Evolutionary conservation across 2,113 vertebrate species (phyloP), one percentile per base, ranked within the genome.

Genomic region (Uria lomvia): DNA sequence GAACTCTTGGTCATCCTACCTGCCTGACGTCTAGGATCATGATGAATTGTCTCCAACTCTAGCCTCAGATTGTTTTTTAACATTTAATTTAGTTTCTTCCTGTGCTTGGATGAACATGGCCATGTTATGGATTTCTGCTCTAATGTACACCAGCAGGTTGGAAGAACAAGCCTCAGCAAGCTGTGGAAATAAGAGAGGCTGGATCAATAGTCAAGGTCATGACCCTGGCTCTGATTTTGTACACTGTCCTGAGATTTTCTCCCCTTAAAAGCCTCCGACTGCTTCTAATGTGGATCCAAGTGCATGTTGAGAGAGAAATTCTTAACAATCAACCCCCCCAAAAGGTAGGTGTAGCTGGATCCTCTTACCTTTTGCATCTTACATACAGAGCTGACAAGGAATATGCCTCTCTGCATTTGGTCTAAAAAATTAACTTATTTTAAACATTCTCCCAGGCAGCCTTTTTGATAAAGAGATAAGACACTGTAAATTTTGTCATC

Each of bases 41-140:
- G 99, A 99, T 99, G 99, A 99, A 99, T 99, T 98, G 98, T 99
- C 98, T 98, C 98, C 98, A 99, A 98, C 98, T 98, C 98, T 97
- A 98, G 98, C 97, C 98, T 98, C 98, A 99, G 99, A 99, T 99
- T 99, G 99, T 99, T 99, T 99, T 99, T 99, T 99, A 99, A 99
- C 99, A 99, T 99, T 99, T 99, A 99, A 99, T 99, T 99, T 99
- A 99, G 99, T 99, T 99, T 99, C 99, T 99, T 99, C 99, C 99
- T 99, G 99, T 99, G 99, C 99, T 99, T 99, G 98, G 99, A 99
- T 99, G 99, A 99, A 99, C 99, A 99, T 99, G 98, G 98, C 98
- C 98, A 98, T 98, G 98, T 99, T 99, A 99, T 99, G 99, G 99
- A 99, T 99, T 99, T 99, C 99, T 99, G 98, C 98, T 99, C 98